Evolutionary conservation across 1,140 invertebrate species (phyloP).

Genomic region (Heliothis virescens): DNA sequence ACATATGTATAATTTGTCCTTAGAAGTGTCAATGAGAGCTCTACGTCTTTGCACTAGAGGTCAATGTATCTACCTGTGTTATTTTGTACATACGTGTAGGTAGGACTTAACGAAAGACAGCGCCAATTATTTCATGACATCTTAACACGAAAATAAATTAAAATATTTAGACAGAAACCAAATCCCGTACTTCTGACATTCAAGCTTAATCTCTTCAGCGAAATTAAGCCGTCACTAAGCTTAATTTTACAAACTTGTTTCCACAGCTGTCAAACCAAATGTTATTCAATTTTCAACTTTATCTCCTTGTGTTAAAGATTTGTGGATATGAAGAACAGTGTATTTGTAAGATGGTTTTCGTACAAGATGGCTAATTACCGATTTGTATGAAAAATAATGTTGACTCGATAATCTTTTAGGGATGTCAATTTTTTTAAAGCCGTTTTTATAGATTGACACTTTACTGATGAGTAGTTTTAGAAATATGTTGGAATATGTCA

Average conservation of each 20-base stretch:
- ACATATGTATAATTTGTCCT: too few relatives aligned
- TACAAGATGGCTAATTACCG: conserved; percentile 19
- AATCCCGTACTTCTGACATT: background rate
- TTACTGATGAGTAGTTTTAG: background rate
- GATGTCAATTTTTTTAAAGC: conserved; percentile 18
- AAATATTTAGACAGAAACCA: background rate
- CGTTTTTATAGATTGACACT: conserved; percentile 3
- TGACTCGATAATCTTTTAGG: conserved; percentile 7
- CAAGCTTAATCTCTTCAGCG: conserved; percentile 9
- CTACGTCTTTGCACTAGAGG: background rate
- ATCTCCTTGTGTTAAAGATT: background rate
- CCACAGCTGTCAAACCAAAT: background rate
- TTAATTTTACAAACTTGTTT: background rate
- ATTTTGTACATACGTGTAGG: background rate
- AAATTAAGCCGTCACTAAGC: conserved; percentile 15
- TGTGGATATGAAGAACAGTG: background rate
- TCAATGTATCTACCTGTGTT: background rate
- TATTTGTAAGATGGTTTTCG: background rate
- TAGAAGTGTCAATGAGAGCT: too few relatives aligned
- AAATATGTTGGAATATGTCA: background rate
- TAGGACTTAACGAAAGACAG: conserved; percentile 2
- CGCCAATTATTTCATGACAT: background rate
- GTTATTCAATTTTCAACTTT: background rate
- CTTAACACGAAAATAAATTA: conserved; percentile 4
- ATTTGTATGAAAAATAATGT: conserved; percentile 36